Evolutionary conservation across 2,888 invertebrate genomes (phyloP).

Genomic region (Dolichomitus sp.): DNA sequence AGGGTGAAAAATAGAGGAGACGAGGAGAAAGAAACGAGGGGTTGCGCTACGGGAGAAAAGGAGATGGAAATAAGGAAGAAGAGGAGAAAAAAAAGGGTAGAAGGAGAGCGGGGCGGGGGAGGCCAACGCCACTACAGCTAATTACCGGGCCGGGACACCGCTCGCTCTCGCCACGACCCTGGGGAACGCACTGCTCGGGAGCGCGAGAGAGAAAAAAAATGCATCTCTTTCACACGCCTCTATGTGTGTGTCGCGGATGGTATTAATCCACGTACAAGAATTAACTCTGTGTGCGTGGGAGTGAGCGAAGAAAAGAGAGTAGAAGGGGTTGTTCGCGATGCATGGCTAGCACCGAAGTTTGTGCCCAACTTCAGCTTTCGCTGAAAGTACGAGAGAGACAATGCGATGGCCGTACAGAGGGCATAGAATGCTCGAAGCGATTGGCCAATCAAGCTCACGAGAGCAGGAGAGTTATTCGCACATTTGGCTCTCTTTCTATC

Average conservation of each 20-base stretch:
- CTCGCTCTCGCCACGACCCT: conserved; percentile 63
- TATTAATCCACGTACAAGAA: conserved; percentile 13
- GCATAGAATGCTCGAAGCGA: neutral
- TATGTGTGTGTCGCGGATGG: conserved; percentile 13
- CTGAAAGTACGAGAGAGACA: conserved; percentile 35
- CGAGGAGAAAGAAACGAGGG: conserved; percentile 32
- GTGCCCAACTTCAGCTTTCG: conserved; percentile 10
- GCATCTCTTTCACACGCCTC: conserved; percentile 28
- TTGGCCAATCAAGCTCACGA: neutral
- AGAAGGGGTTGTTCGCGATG: conserved; percentile 46
- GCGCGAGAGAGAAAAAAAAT: conserved; percentile 43
- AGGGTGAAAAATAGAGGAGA: conserved; percentile 30
- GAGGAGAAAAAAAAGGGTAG: conserved; percentile 30
- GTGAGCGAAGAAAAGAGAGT: conserved; percentile 36
- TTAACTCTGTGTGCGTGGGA: conserved; percentile 13
- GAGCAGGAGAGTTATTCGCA: neutral
- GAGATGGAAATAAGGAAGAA: conserved; percentile 48
- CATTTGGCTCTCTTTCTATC: neutral
- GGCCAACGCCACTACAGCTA: conserved; percentile 72
- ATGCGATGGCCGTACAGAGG: conserved; percentile 1
- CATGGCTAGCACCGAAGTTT: conserved; percentile 31
- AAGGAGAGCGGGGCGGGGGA: conserved; percentile 56
- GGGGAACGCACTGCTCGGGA: conserved; percentile 59
- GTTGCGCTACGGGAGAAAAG: conserved; percentile 34
- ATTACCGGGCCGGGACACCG: conserved; percentile 73